Percentiles rank a stretch among this genome's conserved stretches.
These are phyloP conservation scores for Ariolimax columbianus DNA, from an alignment of 2,888 invertebrate species.

Conservation along the genomic window DNA sequence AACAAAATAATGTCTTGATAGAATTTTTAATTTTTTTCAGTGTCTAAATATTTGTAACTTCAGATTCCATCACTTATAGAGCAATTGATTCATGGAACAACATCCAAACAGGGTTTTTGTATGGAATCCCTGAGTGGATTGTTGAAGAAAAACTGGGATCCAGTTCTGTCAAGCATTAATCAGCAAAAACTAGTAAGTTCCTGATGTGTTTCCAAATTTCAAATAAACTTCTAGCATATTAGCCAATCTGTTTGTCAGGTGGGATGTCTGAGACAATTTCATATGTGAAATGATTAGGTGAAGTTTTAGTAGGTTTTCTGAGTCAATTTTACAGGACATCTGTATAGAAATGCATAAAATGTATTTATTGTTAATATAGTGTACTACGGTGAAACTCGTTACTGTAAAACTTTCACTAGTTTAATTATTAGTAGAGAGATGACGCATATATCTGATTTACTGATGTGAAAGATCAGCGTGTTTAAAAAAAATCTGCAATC, in stretches of 20 bases:
- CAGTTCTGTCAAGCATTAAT: slow-evolving; percentile 82
- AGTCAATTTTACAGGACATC: no score
- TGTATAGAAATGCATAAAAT: no score
- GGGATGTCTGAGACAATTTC: not conserved
- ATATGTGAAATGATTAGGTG: not conserved
- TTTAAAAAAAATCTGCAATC: no score
- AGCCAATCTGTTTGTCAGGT: not conserved
- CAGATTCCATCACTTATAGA: slow-evolving; percentile 87
- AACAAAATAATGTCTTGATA: no score
- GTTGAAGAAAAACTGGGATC: slow-evolving; percentile 87
- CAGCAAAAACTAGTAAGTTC: slow-evolving; percentile 83
- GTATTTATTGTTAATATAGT: no score
- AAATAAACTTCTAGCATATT: not conserved
- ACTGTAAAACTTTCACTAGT: no score
- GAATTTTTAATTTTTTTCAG: not conserved
- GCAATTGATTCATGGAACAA: slow-evolving; percentile 76
- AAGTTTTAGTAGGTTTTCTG: not conserved
- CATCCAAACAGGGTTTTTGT: slow-evolving; percentile 73
- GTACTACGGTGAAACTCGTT: no score
- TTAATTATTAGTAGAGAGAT: no score
- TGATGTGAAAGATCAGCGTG: no score
- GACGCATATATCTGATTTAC: no score
- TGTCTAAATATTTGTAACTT: not conserved
- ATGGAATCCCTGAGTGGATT: slow-evolving; percentile 85
- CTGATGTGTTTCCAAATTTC: not conserved